Conservation (phyloP, 2,797 vertebrate species). For the Chelon auratus region DNA sequence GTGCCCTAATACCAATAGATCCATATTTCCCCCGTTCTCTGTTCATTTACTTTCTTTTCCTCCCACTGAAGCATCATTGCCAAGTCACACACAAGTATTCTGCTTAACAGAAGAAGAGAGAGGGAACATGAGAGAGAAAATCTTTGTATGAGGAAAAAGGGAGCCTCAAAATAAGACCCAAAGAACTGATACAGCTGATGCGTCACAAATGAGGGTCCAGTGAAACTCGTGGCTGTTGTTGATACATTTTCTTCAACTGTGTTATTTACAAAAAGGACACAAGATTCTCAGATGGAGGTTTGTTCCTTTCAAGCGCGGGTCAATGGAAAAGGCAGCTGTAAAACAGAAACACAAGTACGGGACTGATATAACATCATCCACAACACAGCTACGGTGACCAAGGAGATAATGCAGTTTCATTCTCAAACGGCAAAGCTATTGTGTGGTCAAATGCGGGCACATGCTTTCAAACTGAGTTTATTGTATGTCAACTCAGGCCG, state of each 20-base stretch:
- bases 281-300: not conserved
- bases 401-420: not conserved
- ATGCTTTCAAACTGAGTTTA: conserved; percentile 18
- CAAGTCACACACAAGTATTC: conserved; percentile 57
- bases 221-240: conserved; percentile 33
- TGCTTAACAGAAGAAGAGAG: conserved; percentile 36
- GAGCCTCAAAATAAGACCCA: conserved; percentile 21
- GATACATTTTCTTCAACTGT: conserved; percentile 36
- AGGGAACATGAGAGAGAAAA: conserved; percentile 31
- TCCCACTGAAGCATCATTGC: conserved; percentile 42
- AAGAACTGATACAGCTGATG: conserved; percentile 8
- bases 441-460: not conserved
- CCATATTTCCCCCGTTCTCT: conserved; percentile 64
- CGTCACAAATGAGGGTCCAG: conserved; percentile 31
- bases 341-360: conserved; percentile 4
- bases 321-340: conserved; percentile 11
- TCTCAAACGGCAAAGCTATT: not conserved
- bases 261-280: conserved; percentile 35
- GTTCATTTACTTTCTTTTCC: conserved; percentile 61
- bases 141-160: conserved; percentile 24
- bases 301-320: conserved; percentile 25
- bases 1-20: conserved; percentile 73
- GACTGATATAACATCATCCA: not conserved
- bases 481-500: conserved; percentile 14
- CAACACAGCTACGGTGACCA: conserved; percentile 1